These are phyloP conservation scores for Acromyrmex echinatior DNA, from an alignment of 1,140 invertebrate species.

Conservation along the genomic window DNA sequence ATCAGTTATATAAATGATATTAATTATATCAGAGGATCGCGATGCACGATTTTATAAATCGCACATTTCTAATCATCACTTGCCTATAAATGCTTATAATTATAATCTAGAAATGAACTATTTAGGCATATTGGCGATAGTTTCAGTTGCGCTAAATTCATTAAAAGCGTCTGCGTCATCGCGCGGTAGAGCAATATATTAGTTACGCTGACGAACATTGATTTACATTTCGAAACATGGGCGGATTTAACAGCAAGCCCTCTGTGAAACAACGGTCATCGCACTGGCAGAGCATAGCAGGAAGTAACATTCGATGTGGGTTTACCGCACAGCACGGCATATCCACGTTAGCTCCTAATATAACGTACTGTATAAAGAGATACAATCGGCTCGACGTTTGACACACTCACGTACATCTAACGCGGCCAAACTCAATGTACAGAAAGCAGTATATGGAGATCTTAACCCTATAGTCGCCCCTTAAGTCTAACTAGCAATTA, in stretches of 20 bases:
- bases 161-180: constrained; percentile 33
- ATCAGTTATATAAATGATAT: too few relatives aligned
- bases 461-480: constrained; percentile 1
- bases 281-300: constrained; percentile 4
- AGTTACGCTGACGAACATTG: constrained; percentile 61
- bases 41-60: too few relatives aligned
- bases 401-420: constrained; percentile 54
- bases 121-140: not conserved
- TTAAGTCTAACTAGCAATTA: constrained; percentile 1
- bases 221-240: constrained; percentile 61
- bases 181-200: constrained; percentile 4
- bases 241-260: constrained; percentile 36
- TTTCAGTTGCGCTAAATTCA: constrained; percentile 5
- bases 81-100: not conserved
- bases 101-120: not conserved
- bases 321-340: constrained; percentile 56
- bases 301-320: constrained; percentile 62
- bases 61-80: too few relatives aligned
- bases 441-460: not conserved
- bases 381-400: constrained; percentile 70
- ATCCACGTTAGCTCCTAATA: constrained; percentile 62
- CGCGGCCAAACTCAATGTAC: constrained; percentile 1
- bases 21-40: too few relatives aligned
- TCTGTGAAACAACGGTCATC: constrained; percentile 63
- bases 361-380: constrained; percentile 70